A percentile compares a stretch with the other conserved stretches of the same genome.
These are phyloP conservation scores for Schlechtendalia chinensis DNA, from an alignment of 1,140 invertebrate genomes.

Conservation along the genomic window DNA sequence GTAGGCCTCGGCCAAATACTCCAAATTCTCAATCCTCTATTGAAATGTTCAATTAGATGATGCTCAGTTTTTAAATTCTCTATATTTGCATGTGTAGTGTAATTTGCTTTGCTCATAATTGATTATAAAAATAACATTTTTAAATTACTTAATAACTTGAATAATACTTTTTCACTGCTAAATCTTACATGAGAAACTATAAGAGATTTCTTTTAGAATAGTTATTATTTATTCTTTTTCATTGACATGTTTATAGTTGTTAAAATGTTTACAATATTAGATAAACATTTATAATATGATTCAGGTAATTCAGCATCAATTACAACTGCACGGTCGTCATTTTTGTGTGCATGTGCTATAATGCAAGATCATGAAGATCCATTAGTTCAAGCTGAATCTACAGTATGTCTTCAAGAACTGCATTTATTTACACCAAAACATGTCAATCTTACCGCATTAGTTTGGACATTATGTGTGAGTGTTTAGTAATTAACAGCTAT, in stretches of 20 bases:
- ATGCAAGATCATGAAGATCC: conserved; percentile 89
- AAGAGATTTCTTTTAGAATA: too few species aligned
- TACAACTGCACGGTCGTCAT: conserved; percentile 72
- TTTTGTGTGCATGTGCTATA: conserved; percentile 84
- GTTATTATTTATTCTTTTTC: not conserved
- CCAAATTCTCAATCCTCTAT: too few species aligned
- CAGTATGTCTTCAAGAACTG: conserved; percentile 92
- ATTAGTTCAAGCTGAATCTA: conserved; percentile 91
- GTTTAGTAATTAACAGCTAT: not conserved
- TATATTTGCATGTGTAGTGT: too few species aligned
- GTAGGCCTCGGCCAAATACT: too few species aligned
- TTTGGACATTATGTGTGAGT: conserved; percentile 91
- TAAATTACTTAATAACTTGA: too few species aligned
- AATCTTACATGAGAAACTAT: too few species aligned
- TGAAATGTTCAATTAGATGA: too few species aligned
- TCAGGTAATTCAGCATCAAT: conserved; percentile 67
- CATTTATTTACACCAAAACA: conserved; percentile 95
- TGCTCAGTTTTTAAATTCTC: too few species aligned
- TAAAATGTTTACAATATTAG: too few species aligned
- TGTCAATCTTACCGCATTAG: conserved; percentile 87
- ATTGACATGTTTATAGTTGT: not conserved
- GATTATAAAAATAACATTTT: too few species aligned
- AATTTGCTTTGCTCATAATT: too few species aligned
- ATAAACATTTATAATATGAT: conserved; percentile 12
- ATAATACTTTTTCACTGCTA: too few species aligned